Evolutionary conservation across 2,797 vertebrate genomes (phyloP), one percentile per base, ranked within the genome.

Genomic region (Poeciliopsis turneri): DNA sequence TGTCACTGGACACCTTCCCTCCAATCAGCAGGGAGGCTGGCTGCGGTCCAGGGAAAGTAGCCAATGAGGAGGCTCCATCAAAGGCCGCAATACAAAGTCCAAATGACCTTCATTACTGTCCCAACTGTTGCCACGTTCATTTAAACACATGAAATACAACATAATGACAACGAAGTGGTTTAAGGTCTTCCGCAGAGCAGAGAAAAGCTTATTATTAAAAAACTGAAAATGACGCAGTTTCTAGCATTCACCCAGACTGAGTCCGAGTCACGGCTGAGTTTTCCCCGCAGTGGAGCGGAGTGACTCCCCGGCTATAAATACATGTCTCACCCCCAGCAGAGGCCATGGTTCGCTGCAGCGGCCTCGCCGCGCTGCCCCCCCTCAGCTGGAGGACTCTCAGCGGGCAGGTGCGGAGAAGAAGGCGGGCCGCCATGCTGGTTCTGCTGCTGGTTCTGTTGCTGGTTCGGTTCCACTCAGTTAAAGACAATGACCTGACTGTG

Each of bases 91-190:
- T 74, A 15, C 33, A 55, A 51, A 86, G 78, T 80, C 89, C 80
- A 57, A 74, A 88, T 95, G 95, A 95, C 95, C 95, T 95, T 96
- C 85, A 89, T 91, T 82, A 11, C 69, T 64, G 71, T 59, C 45
- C n/a, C 53, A 11, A 59, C 30, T 10, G 11, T 71, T 18, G 28
- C 13, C 57, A 61, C 57, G 13, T 30, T 57, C 7, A 51, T 51
- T 51, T 51, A 51, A 51, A 51, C 49, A 51, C 20, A 66, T 4
- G 53, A 55, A 55, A 55, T 12, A n/a, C 61, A 15, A 4, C 66
- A 7, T 9, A 0, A 25, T 28, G 15, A 47, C 13, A 55, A 11
- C 49, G 16, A 51, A 11, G 0, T 13, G 0, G 10, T 36, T n/a
- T 53, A 20, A 7, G n/a, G 2, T 1, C 39, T 5, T 16, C 5